These are phyloP conservation scores for Drosophila punjabiensis DNA, from an alignment of 1,140 invertebrate genomes.

Conservation along the genomic window DNA sequence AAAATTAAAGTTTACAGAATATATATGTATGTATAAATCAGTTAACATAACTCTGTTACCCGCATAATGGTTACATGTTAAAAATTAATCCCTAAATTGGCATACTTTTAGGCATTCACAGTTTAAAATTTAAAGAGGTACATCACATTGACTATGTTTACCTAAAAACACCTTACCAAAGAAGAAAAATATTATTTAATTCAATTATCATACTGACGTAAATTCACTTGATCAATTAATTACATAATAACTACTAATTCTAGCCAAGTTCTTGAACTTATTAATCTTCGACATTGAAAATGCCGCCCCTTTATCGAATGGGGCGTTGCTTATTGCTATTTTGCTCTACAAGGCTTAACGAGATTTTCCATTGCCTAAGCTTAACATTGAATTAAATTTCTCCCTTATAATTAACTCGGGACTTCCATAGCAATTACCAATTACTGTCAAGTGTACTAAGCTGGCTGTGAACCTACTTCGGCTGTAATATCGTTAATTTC, in stretches of 20 bases:
- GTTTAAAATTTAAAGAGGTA: neutral
- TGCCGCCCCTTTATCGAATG: neutral
- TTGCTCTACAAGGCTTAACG: slow-evolving; percentile 16
- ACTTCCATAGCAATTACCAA: slow-evolving; percentile 33
- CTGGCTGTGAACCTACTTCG: neutral
- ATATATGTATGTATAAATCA: neutral
- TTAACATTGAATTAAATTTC: slow-evolving; percentile 9
- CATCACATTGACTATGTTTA: neutral
- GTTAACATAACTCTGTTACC: slow-evolving; percentile 19
- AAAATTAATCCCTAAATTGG: neutral
- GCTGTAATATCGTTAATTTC: slow-evolving; percentile 8
- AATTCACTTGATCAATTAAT: neutral
- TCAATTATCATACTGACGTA: neutral
- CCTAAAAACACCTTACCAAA: neutral
- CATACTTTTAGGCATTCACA: slow-evolving; percentile 34
- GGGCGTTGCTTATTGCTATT: slow-evolving; percentile 13
- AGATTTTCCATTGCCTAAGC: slow-evolving; percentile 10
- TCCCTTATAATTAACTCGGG: slow-evolving; percentile 32
- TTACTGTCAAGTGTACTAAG: slow-evolving; percentile 19
- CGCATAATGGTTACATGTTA: slow-evolving; percentile 18
- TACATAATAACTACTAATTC: neutral
- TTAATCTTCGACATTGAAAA: neutral
- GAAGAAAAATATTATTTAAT: neutral
- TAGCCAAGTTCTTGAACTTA: neutral
- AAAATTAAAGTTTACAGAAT: neutral